Percentiles rank a stretch among this genome's conserved stretches.
Conservation (phyloP, 2,113 vertebrate species). For the Perca flavescens region DNA sequence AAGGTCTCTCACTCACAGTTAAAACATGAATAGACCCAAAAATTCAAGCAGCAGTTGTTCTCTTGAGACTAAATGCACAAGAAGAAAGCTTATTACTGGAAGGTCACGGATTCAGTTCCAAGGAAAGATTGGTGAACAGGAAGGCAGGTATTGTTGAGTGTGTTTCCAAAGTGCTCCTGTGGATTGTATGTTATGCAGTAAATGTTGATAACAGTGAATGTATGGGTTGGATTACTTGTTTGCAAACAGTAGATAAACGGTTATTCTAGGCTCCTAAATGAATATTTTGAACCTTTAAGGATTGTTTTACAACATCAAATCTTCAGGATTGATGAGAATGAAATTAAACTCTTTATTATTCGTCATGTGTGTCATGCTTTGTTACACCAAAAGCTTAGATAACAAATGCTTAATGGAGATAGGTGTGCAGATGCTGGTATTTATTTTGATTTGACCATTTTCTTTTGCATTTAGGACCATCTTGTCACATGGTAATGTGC, state of each 20-base stretch:
- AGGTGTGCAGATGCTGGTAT: not conserved
- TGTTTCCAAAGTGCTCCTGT: not conserved
- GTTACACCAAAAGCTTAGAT: not conserved
- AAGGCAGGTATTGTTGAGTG: conserved; percentile 9
- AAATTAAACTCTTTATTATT: not conserved
- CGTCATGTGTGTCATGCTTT: not conserved
- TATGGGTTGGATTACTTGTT: not conserved
- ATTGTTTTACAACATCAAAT: not conserved
- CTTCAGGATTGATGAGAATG: not conserved
- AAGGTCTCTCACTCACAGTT: conserved; percentile 16
- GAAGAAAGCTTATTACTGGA: conserved; percentile 31
- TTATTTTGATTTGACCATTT: not conserved
- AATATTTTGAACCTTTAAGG: not conserved
- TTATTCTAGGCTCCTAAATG: not conserved
- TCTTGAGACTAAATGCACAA: conserved; percentile 26
- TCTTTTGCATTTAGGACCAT: not conserved
- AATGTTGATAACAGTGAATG: conserved; percentile 1
- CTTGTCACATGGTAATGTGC: not conserved
- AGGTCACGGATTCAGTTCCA: conserved; percentile 26
- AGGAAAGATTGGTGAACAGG: not conserved
- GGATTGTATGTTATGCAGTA: not conserved
- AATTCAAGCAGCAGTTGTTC: conserved; percentile 33
- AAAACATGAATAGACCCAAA: conserved; percentile 33
- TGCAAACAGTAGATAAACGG: not conserved
- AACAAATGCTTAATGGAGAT: too few species aligned